phyloP scores from a whole-genome alignment of 64 coral and sea anemone species.

The Montipora foliosa region DNA sequence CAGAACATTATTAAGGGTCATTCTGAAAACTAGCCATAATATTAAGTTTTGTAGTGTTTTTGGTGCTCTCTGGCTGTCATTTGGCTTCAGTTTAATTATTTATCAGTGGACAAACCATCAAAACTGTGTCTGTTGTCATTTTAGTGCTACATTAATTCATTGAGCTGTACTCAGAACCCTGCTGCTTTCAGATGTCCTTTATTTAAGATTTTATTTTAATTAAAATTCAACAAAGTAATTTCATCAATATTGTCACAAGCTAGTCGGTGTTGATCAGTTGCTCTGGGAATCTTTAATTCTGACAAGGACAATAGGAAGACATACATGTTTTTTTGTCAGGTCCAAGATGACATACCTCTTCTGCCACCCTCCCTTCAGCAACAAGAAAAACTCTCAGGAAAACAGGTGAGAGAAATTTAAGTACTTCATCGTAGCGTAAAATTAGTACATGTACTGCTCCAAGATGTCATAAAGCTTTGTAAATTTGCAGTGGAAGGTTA shows the following conservation, averaged over 20 bases:
- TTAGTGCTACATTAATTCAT: no score
- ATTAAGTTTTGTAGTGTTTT: neutral
- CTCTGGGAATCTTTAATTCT: no score
- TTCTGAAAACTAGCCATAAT: neutral
- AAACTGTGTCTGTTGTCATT: no score
- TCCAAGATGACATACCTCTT: conserved; percentile 88
- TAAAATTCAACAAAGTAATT: no score
- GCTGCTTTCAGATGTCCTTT: no score
- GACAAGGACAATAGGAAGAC: no score
- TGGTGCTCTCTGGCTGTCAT: neutral
- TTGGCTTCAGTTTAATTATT: neutral
- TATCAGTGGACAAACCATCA: no score
- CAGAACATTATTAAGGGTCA: neutral
- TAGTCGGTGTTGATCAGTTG: no score
- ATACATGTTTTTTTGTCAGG: conserved; percentile 25
- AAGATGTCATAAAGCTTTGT: neutral
- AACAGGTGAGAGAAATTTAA: conserved; percentile 69
- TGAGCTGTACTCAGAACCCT: no score
- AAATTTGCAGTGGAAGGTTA: neutral
- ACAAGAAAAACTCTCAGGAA: conserved; percentile 91
- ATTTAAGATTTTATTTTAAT: no score
- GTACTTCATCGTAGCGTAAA: neutral
- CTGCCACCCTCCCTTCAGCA: conserved; percentile 90
- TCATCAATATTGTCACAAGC: no score
- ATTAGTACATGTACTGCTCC: neutral